Percentiles rank a stretch among this genome's conserved stretches.
These are phyloP conservation scores for Chloromyia formosa DNA, from an alignment of 2,888 invertebrate genomes.

Conservation along the genomic window DNA sequence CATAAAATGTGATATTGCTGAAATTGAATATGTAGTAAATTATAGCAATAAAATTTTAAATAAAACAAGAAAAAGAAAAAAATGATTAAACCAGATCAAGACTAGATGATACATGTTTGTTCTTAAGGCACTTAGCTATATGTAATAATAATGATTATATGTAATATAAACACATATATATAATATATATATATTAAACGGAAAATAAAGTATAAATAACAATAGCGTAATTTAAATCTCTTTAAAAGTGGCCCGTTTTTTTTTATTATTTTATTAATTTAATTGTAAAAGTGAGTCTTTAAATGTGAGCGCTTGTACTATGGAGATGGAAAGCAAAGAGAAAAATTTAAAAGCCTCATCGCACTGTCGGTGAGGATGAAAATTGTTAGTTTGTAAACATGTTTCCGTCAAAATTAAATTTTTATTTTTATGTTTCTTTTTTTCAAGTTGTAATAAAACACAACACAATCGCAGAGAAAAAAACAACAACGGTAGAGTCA, in stretches of 20 bases:
- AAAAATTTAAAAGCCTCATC: too few species aligned
- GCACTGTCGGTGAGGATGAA: too few species aligned
- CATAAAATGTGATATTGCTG: constrained; percentile 41
- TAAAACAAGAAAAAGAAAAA: neutral
- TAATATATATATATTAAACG: too few species aligned
- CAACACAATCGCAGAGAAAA: too few species aligned
- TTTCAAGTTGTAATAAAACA: neutral
- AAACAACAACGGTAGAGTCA: neutral
- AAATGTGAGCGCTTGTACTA: neutral
- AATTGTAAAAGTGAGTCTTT: neutral
- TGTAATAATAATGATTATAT: too few species aligned
- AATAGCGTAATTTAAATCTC: neutral
- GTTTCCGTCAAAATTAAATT: neutral
- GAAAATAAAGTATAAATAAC: neutral
- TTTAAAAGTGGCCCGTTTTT: neutral
- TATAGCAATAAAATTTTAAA: constrained; percentile 42
- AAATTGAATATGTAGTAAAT: constrained; percentile 37
- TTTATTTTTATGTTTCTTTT: neutral
- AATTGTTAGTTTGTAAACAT: neutral
- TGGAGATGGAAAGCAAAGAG: neutral
- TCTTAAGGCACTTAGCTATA: constrained; percentile 4
- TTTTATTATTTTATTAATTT: neutral
- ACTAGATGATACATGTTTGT: constrained; percentile 7
- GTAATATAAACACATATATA: too few species aligned
- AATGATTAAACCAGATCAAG: neutral